Percentiles rank a stretch among this genome's conserved stretches.
phyloP scores from a whole-genome alignment of 2,113 vertebrate genomes.

The Upupa epops region DNA sequence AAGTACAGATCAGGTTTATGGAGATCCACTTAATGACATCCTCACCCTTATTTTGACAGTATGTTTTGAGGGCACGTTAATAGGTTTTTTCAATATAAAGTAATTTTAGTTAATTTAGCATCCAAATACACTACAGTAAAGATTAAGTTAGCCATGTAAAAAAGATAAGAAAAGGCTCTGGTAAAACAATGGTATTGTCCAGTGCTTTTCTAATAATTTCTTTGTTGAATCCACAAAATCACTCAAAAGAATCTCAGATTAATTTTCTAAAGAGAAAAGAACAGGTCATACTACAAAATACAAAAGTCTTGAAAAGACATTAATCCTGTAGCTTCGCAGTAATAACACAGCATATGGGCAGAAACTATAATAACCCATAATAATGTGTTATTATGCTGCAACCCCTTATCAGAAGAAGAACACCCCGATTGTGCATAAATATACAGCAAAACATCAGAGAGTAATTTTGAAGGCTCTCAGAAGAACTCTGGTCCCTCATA shows the following conservation, averaged over 20 bases:
- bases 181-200: neutral
- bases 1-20: neutral
- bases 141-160: neutral
- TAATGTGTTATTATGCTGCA: neutral
- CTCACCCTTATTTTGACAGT: neutral
- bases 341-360: neutral
- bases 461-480: neutral
- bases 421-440: neutral
- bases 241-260: neutral
- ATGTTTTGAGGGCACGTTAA: neutral
- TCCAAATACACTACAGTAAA: neutral
- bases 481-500: neutral
- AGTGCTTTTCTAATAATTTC: neutral
- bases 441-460: neutral
- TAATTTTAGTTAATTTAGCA: neutral
- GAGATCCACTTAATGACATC: neutral
- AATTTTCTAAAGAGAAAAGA: neutral
- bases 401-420: neutral
- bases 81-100: neutral
- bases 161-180: neutral
- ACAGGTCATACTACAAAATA: neutral
- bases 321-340: neutral
- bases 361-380: too few species aligned
- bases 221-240: neutral
- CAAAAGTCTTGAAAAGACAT: neutral